These are phyloP conservation scores for Indri indri DNA, from an alignment of 2,113 vertebrate species.

Conservation along the genomic window DNA sequence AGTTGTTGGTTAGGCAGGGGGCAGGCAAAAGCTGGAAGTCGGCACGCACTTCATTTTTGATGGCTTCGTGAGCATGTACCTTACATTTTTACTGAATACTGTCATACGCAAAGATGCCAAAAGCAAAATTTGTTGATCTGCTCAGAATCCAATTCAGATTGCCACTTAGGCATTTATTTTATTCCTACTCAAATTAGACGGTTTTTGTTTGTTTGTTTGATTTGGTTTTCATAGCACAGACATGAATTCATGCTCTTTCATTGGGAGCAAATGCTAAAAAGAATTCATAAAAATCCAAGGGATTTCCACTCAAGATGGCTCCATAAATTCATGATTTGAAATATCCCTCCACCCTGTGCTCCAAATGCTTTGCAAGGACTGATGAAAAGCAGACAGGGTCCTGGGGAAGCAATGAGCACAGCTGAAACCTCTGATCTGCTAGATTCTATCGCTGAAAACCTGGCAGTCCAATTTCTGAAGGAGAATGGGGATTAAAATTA, in stretches of 20 bases:
- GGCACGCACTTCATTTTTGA: background rate
- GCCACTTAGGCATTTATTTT: background rate
- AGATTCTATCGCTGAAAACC: background rate
- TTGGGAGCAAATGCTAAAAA: background rate
- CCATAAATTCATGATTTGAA: background rate
- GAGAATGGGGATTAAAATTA: background rate
- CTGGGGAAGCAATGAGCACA: background rate
- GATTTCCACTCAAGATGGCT: background rate
- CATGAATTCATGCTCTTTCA: background rate
- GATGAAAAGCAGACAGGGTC: background rate
- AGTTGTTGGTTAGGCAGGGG: background rate
- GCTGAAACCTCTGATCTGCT: background rate
- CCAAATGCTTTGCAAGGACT: background rate
- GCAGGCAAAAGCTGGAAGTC: background rate
- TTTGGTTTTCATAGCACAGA: background rate
- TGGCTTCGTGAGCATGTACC: background rate
- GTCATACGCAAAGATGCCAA: background rate
- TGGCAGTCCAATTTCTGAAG: background rate
- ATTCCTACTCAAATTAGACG: background rate
- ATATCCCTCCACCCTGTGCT: background rate
- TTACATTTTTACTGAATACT: constrained; percentile 5
- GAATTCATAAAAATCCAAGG: background rate
- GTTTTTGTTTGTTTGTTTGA: too few relatives aligned
- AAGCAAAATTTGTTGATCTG: constrained; percentile 3
- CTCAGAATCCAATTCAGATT: constrained; percentile 13